Conservation (phyloP, 2,888 invertebrate genomes). For the Dryococelus australis region DNA sequence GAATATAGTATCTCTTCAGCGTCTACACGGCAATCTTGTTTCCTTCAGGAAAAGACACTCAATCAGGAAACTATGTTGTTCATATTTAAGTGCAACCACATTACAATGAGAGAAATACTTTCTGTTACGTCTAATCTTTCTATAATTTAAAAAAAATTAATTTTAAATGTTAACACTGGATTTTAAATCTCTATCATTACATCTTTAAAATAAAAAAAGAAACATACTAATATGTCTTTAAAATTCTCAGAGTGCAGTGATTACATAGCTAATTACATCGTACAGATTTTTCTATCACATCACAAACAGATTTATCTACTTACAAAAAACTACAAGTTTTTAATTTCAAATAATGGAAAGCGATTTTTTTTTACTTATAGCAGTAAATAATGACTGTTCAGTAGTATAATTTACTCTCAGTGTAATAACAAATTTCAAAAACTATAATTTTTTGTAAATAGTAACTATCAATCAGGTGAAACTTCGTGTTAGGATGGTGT, state of each 20-base stretch:
- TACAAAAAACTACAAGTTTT: neutral
- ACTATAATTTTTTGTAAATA: conserved; percentile 16
- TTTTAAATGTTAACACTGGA: neutral
- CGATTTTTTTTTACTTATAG: conserved; percentile 16
- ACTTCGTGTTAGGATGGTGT: conserved; percentile 1
- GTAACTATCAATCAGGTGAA: conserved; percentile 10
- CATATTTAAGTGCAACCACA: neutral
- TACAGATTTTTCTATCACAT: conserved; percentile 16
- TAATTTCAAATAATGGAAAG: neutral
- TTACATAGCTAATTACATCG: conserved; percentile 9
- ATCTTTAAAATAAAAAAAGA: conserved; percentile 1
- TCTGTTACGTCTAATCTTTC: neutral
- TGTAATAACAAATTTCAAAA: conserved; percentile 3
- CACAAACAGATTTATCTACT: conserved; percentile 16
- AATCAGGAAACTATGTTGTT: conserved; percentile 25
- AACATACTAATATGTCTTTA: neutral
- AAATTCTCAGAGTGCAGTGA: conserved; percentile 16
- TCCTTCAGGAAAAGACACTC: conserved; percentile 26
- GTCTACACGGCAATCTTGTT: conserved; percentile 1
- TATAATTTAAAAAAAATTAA: neutral
- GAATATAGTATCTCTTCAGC: neutral
- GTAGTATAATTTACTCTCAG: conserved; percentile 9
- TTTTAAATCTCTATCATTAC: neutral
- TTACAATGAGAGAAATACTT: conserved; percentile 16
- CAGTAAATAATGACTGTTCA: neutral